Base-by-base conservation (phyloP, 2,888 invertebrate species). In the Synergus gifuensis region DNA sequence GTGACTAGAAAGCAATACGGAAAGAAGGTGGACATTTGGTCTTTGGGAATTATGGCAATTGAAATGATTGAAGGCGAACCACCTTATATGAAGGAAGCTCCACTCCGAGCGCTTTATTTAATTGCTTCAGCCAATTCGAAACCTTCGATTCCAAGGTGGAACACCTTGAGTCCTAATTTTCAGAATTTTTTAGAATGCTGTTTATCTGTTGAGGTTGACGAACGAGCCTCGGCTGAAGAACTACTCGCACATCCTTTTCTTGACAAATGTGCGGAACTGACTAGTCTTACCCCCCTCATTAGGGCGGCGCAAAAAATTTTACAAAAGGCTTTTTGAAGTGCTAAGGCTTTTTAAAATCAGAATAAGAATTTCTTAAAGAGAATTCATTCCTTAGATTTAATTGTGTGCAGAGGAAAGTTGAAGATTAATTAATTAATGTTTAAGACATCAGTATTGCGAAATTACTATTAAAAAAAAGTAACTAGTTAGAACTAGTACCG, bases 31-130 rank as follows among this genome's bases (percentile, higher is more conserved):
- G 98, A 98, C 90, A 97, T 98, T 60, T 98, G 98, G 98, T 98
- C 98, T 0, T 93, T 99, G 79, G 98, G 98, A n/a, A 99, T 99
- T 83, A 98, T 99, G 98, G 98, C 98, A 0, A 98, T 99, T 79
- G 98, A 98, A 93, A 98, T 98, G 97, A 96, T 99, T 77, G 98
- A 98, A 91, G 99, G 99, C 0, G 98, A 98, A 90, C 99, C 99
- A 0, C 99, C 99, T 0, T 99, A 99, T 91, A 94, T 99, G 92
- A 97, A 98, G 88, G 99, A 99, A 92, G 96, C 98, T 0, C 98
- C 98, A 0, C 92, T 98, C 40, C 94, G 97, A 86, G 98, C 99
- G 16, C 94, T 99, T 73, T 99, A 98, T 94, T 93, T 98, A 86
- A 99, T 99, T 83, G 98, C 99, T 0, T 73, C 73, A 9, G 97